Percentiles rank a stretch among this genome's conserved stretches.
These are phyloP conservation scores for Cheilosia soror DNA, from an alignment of 2,888 invertebrate species.

Conservation along the genomic window DNA sequence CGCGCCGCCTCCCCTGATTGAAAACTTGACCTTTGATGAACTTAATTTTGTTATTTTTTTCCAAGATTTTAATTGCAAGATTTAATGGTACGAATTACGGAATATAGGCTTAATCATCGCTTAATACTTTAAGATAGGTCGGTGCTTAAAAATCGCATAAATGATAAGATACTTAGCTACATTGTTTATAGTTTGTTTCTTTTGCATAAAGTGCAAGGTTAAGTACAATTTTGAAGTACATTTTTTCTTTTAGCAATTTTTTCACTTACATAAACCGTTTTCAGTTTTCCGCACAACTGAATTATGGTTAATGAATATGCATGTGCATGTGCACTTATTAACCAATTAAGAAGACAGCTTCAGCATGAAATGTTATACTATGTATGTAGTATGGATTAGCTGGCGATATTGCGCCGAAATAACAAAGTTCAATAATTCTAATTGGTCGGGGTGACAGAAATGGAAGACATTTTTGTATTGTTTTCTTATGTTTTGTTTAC, in stretches of 20 bases:
- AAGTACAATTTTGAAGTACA: neutral
- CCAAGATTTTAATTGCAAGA: constrained; percentile 24
- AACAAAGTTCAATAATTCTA: neutral
- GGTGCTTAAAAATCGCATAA: neutral
- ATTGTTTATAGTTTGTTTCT: neutral
- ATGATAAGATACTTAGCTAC: neutral
- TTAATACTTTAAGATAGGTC: neutral
- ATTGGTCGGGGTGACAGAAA: neutral
- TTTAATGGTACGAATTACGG: constrained; percentile 36
- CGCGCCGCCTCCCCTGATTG: neutral
- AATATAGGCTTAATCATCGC: constrained; percentile 3
- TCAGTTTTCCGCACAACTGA: constrained; percentile 6
- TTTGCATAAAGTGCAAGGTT: constrained; percentile 53
- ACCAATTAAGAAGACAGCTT: neutral
- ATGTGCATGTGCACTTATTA: neutral
- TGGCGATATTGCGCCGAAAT: neutral
- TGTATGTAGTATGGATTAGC: no score
- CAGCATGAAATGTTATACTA: neutral
- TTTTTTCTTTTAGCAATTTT: neutral
- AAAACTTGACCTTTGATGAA: constrained; percentile 69
- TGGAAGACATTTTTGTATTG: no score
- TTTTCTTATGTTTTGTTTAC: no score
- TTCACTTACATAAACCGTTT: constrained; percentile 6
- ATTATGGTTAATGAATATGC: constrained; percentile 3
- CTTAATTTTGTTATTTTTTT: constrained; percentile 4